These are phyloP conservation scores for Anas platyrhynchos DNA, from an alignment of 2,113 vertebrate genomes.

Conservation along the genomic window DNA sequence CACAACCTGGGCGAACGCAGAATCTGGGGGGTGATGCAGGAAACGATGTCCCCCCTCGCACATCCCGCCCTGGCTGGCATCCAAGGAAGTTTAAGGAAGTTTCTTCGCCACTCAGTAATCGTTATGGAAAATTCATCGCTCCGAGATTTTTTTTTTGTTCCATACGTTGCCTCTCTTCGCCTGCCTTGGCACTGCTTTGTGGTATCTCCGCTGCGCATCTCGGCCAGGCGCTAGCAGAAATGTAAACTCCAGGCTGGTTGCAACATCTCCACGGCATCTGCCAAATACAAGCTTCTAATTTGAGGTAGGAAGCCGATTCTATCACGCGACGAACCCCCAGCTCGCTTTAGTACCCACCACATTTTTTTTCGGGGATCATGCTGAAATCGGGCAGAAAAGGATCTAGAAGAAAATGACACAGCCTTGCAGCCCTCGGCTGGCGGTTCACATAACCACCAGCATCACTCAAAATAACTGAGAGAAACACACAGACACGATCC, in stretches of 20 bases:
- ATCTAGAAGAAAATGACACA: neutral
- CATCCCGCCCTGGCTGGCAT: slow-evolving; percentile 10
- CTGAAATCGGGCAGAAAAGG: neutral
- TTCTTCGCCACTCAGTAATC: neutral
- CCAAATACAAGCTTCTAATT: neutral
- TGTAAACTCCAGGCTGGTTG: neutral
- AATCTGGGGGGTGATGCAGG: neutral
- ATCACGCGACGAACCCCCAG: neutral
- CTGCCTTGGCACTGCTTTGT: neutral
- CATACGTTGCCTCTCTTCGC: neutral
- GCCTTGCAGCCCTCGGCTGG: neutral
- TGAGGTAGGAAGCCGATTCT: neutral
- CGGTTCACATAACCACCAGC: neutral
- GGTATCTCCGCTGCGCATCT: neutral
- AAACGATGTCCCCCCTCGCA: neutral
- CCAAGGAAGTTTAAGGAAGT: slow-evolving; percentile 12
- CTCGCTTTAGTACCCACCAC: too few relatives aligned
- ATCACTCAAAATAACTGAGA: neutral
- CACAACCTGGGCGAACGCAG: neutral
- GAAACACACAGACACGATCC: neutral
- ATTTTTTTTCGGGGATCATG: neutral
- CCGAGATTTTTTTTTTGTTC: rapidly evolving
- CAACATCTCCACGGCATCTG: neutral
- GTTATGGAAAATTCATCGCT: neutral
- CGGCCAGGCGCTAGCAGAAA: neutral